Conservation (phyloP, 2,888 invertebrate species). For the Rotaria macrura region DNA sequence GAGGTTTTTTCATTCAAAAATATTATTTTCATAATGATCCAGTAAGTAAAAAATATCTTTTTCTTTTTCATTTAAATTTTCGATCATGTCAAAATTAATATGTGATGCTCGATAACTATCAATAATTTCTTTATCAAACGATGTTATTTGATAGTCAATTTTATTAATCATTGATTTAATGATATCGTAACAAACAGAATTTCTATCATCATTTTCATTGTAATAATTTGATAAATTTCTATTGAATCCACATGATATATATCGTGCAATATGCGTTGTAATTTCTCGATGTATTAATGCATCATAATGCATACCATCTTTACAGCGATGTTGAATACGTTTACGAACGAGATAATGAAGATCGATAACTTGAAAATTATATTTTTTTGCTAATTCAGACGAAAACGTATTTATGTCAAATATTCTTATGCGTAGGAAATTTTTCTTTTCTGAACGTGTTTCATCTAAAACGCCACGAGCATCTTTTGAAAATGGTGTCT, state of each 20-base stretch:
- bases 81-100: not conserved
- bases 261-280: not conserved
- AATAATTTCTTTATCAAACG: not conserved
- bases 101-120: not conserved
- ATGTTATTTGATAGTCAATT: constrained; percentile 1
- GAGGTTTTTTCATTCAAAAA: not conserved
- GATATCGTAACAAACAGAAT: not conserved
- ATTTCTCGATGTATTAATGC: constrained; percentile 13
- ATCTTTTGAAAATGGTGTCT: constrained; percentile 5
- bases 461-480: not conserved
- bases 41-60: not conserved
- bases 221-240: not conserved
- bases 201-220: not conserved
- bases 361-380: constrained; percentile 16
- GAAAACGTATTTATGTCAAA: constrained; percentile 7
- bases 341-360: not conserved
- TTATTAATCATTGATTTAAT: not conserved
- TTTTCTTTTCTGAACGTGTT: not conserved
- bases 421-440: not conserved
- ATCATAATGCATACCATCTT: constrained; percentile 20
- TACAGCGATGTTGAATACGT: not conserved
- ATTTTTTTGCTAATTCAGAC: not conserved
- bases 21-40: not conserved
- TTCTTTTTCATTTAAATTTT: constrained; percentile 1
- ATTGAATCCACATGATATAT: not conserved